A percentile compares a stretch with the other conserved stretches of the same genome.
Conservation (phyloP, 2,113 vertebrate genomes). For the Podilymbus podiceps region DNA sequence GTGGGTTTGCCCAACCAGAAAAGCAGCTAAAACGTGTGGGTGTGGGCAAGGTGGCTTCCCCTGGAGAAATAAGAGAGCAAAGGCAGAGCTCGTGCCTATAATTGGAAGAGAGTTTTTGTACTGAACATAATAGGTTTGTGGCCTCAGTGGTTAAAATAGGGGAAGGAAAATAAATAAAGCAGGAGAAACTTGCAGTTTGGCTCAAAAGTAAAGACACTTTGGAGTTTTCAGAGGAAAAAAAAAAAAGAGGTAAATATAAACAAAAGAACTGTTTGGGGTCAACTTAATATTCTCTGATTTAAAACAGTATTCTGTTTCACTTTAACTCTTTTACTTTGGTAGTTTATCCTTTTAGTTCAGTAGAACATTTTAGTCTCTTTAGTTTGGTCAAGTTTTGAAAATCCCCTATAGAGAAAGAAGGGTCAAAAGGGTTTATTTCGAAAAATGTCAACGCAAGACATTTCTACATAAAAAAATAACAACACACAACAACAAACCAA, state of each 20-base stretch:
- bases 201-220: conserved; percentile 1
- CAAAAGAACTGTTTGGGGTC: conserved; percentile 5
- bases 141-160: not conserved
- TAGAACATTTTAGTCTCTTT: conserved; percentile 18
- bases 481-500: no score
- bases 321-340: not conserved
- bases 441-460: conserved; percentile 49
- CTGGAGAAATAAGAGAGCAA: not conserved
- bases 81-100: not conserved
- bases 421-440: conserved; percentile 47
- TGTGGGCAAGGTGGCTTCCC: not conserved
- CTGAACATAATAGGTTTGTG: not conserved
- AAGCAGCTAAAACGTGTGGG: not conserved
- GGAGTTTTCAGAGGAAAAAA: not conserved
- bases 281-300: not conserved
- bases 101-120: not conserved
- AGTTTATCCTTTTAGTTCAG: not conserved
- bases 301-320: not conserved
- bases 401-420: not conserved
- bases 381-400: not conserved
- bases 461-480: not conserved
- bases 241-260: conserved; percentile 9
- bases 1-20: not conserved
- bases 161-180: not conserved
- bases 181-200: not conserved